Percentiles rank a stretch among this genome's conserved stretches.
phyloP scores from a whole-genome alignment of 1,140 invertebrate species.

The Drosophila obscura region DNA sequence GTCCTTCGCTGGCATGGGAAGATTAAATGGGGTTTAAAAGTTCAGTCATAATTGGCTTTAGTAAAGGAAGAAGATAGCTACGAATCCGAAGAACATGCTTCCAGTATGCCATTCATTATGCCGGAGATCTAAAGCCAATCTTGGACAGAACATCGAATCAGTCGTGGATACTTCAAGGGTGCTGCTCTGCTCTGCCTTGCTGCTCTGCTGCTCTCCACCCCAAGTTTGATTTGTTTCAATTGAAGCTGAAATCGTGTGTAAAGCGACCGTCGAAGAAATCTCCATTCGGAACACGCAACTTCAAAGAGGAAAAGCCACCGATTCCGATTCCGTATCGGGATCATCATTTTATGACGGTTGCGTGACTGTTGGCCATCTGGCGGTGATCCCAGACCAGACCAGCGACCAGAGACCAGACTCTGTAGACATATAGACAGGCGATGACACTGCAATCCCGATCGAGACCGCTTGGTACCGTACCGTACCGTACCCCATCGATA shows the following conservation, averaged over 20 bases:
- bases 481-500: conserved; percentile 1
- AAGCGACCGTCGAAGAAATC: conserved; percentile 30
- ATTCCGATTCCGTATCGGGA: conserved; percentile 15
- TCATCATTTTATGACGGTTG: conserved; percentile 65
- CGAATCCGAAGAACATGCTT: too few relatives aligned
- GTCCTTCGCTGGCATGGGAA: neutral
- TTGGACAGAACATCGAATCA: too few relatives aligned
- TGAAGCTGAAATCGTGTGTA: conserved; percentile 49
- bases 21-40: neutral
- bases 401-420: neutral
- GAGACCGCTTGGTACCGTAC: conserved; percentile 17
- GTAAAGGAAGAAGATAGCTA: too few relatives aligned
- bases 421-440: neutral
- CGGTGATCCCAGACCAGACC: conserved; percentile 28
- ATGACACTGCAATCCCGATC: conserved; percentile 32
- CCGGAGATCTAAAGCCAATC: too few relatives aligned
- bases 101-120: conserved; percentile 5
- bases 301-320: conserved; percentile 46
- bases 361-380: conserved; percentile 73
- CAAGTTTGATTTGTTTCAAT: conserved; percentile 72
- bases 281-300: conserved; percentile 45
- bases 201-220: conserved; percentile 19
- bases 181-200: conserved; percentile 21
- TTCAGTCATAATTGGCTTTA: too few relatives aligned
- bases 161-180: conserved; percentile 14